Evolutionary conservation across 2,888 invertebrate genomes (phyloP).

Genomic region (Drosophila nr. perissopoda): DNA sequence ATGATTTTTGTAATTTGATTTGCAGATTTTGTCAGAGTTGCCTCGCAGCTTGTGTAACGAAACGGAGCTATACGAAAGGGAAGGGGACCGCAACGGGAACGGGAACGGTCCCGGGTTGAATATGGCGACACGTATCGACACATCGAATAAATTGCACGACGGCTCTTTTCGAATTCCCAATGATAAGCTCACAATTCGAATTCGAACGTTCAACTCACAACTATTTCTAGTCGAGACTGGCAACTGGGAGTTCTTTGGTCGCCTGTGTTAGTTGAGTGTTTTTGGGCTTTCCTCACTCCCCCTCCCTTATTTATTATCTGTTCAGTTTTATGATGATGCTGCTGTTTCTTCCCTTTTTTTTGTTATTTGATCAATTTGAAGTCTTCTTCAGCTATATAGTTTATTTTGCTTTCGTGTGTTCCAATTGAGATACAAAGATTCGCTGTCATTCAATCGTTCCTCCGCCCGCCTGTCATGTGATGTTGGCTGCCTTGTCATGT

Average conservation of each 20-base stretch:
- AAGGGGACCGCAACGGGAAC: background rate
- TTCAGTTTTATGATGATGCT: conserved; percentile 66
- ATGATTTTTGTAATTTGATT: conserved; percentile 81
- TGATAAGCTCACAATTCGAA: conserved; percentile 60
- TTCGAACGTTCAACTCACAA: conserved; percentile 2
- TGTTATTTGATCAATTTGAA: conserved; percentile 74
- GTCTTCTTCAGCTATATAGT: conserved; percentile 66
- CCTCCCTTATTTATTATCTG: background rate
- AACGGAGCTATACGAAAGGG: background rate
- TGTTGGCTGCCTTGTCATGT: conserved; percentile 60
- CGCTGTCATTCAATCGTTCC: background rate
- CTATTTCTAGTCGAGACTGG: conserved; percentile 11
- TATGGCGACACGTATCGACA: conserved; percentile 65
- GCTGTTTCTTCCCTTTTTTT: conserved; percentile 27
- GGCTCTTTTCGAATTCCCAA: conserved; percentile 60
- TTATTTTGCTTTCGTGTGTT: conserved; percentile 72
- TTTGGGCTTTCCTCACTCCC: conserved; percentile 43
- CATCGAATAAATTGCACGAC: conserved; percentile 70
- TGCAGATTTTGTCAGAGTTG: conserved; percentile 68
- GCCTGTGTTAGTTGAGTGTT: conserved; percentile 66
- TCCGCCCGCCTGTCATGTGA: conserved; percentile 2
- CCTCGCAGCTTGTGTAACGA: background rate
- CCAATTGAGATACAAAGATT: conserved; percentile 58
- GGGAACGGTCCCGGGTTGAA: conserved; percentile 7
- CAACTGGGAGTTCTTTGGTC: conserved; percentile 43